Percentiles rank a stretch among this genome's conserved stretches.
Evolutionary conservation across 1,140 invertebrate species (phyloP).

Genomic region (Theocolax elegans): DNA sequence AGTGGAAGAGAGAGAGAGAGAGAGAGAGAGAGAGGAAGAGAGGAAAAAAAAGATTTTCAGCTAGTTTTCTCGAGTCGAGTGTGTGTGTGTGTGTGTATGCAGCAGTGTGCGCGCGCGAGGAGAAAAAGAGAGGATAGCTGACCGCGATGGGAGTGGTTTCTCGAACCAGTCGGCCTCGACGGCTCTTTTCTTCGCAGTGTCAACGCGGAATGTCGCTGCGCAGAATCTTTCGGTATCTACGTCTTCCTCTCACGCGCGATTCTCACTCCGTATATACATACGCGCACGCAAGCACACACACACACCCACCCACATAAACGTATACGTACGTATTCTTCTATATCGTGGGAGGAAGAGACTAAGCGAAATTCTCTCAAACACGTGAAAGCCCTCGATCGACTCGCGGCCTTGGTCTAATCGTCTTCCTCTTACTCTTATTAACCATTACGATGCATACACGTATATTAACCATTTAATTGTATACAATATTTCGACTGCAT

Average conservation of each 20-base stretch:
- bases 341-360: constrained; percentile 9
- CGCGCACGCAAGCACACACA: neutral
- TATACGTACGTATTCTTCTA: neutral
- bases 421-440: no score
- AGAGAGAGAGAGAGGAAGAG: neutral
- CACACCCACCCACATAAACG: neutral
- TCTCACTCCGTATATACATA: no score
- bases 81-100: no score
- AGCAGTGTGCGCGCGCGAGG: no score
- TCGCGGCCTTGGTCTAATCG: neutral
- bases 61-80: neutral
- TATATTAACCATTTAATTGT: no score
- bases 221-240: constrained; percentile 33
- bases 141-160: constrained; percentile 42
- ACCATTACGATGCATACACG: no score
- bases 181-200: constrained; percentile 39
- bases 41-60: neutral
- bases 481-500: no score
- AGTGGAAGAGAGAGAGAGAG: neutral
- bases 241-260: neutral
- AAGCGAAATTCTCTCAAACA: neutral
- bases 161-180: constrained; percentile 53
- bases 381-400: neutral
- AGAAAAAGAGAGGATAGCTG: neutral
- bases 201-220: constrained; percentile 47